Conservation (phyloP, 2,888 invertebrate genomes). For the Chrysopilus asiliformis region DNA sequence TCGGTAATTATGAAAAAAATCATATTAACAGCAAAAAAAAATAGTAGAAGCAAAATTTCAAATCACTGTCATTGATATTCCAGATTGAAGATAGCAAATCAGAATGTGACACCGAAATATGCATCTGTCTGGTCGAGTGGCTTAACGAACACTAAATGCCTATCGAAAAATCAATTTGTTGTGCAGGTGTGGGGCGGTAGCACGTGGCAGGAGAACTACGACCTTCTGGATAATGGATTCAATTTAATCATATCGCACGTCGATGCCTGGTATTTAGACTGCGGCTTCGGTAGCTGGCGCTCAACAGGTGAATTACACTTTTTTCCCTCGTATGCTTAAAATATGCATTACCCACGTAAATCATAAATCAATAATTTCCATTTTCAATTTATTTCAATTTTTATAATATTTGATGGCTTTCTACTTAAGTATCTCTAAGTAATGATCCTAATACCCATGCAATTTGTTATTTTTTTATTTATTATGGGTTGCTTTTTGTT, state of each 20-base stretch:
- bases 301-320: constrained; percentile 43
- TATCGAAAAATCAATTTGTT: constrained; percentile 45
- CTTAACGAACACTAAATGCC: constrained; percentile 57
- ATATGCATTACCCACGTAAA: too few species aligned
- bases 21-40: neutral
- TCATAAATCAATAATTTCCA: too few species aligned
- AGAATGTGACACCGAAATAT: constrained; percentile 27
- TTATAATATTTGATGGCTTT: too few species aligned
- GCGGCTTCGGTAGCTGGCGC: constrained; percentile 76
- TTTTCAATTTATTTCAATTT: too few species aligned
- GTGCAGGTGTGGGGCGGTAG: constrained; percentile 74
- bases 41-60: neutral
- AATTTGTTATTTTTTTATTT: too few species aligned
- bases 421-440: too few species aligned
- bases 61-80: neutral
- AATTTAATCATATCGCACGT: constrained; percentile 70
- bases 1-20: constrained; percentile 23
- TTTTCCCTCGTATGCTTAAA: too few species aligned
- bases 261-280: constrained; percentile 80
- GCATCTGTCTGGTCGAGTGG: constrained; percentile 66
- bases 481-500: too few species aligned
- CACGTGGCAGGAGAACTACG: constrained; percentile 66
- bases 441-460: too few species aligned
- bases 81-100: constrained; percentile 33
- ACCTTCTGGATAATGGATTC: constrained; percentile 62